Evolutionary conservation across 37 sponge, comb jelly and placozoan genomes (phyloP).

Genomic region (Ephydatia muelleri): DNA sequence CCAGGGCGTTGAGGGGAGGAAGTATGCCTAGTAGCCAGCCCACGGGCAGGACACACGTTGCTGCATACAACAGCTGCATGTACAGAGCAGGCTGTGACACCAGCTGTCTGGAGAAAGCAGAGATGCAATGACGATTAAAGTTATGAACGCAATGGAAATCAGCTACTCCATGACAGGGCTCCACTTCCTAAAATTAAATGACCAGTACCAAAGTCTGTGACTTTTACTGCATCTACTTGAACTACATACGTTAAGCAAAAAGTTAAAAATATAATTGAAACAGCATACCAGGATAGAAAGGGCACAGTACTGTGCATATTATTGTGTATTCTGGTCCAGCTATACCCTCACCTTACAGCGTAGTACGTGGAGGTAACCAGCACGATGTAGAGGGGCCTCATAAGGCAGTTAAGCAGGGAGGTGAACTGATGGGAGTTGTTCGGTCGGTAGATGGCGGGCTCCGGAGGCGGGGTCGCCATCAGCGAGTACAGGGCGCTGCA

Average conservation of each 20-base stretch:
- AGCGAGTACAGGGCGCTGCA: slow-evolving; percentile 64
- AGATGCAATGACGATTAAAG: not conserved
- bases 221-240: too few species aligned
- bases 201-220: too few species aligned
- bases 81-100: slow-evolving; percentile 11
- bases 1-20: slow-evolving; percentile 60
- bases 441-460: slow-evolving; percentile 50
- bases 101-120: not conserved
- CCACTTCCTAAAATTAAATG: too few species aligned
- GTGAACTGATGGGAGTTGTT: slow-evolving; percentile 20
- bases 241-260: too few species aligned
- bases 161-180: not conserved
- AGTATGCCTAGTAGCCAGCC: slow-evolving; percentile 63
- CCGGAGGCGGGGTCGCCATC: slow-evolving; percentile 16
- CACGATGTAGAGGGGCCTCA: slow-evolving; percentile 53
- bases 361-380: slow-evolving; percentile 13
- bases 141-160: not conserved
- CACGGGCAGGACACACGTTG: slow-evolving; percentile 49
- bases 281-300: too few species aligned
- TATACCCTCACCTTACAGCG: slow-evolving; percentile 40
- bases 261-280: too few species aligned
- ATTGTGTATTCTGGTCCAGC: too few species aligned
- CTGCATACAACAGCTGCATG: slow-evolving; percentile 41
- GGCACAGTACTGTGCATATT: too few species aligned
- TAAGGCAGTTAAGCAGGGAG: slow-evolving; percentile 22